Base-by-base conservation (phyloP, 2,797 vertebrate genomes). In the Lerista edwardsae region DNA sequence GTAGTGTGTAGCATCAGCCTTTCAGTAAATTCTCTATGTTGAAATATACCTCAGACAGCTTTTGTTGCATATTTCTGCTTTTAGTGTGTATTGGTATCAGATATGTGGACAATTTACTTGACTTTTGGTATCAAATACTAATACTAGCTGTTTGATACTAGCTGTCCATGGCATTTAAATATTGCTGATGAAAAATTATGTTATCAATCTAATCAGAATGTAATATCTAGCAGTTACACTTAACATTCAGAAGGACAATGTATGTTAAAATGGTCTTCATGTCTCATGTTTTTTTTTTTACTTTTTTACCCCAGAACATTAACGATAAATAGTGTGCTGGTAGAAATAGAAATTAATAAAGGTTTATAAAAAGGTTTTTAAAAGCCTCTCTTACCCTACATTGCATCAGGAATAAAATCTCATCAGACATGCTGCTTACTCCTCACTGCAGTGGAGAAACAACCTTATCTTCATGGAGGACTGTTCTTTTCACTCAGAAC, bases 371-470 rank as follows among this genome's bases (percentile, higher is more conserved):
- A 79, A 82, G 75, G 76, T 77, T 82, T 82, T 83, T 92, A 64
- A 82, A 86, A 88, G 82, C 76, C 93, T 91, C 41, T 82, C 96
- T 98, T 98, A 98, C 97, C 97, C 96, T 96, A 93, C 94, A 96
- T 96, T 93, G 93, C 96, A 95, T 96, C 89, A 97, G 95, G 95
- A 96, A 94, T 94, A 95, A 94, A 93, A 95, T 94, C 92, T 93
- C 96, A 95, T 97, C 96, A 94, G 90, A 93, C 96, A 97, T 97
- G 95, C 96, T 97, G 95, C 95, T 95, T 95, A 94, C 94, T 97
- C 87, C 92, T 95, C 91, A 76, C 85, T 94, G 93, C 90, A 92
- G 95, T 94, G 91, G 92, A 91, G 88, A 93, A 87, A 84, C 91
- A 91, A 94, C 91, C 88, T 94, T 95, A 90, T 94, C 93, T 96